A percentile compares a stretch with the other conserved stretches of the same genome.
phyloP scores from a whole-genome alignment of 2,797 vertebrate genomes.

The Thalassophryne amazonica region DNA sequence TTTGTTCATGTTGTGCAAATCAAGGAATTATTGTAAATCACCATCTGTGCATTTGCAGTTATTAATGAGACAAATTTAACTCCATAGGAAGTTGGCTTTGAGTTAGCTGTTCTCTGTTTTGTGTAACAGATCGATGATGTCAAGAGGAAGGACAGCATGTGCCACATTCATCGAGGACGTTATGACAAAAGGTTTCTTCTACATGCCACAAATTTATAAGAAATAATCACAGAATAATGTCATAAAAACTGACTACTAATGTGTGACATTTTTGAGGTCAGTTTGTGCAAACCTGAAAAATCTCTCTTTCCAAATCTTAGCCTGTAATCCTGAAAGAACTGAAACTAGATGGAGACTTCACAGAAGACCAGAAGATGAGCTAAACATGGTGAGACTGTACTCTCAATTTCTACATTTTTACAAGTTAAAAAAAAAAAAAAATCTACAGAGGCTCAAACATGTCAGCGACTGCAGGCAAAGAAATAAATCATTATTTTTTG shows the following conservation, averaged over 20 bases:
- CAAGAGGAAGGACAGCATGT: constrained; percentile 83
- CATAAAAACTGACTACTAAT: not conserved
- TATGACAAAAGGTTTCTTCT: constrained; percentile 91
- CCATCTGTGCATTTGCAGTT: too few relatives aligned
- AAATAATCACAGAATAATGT: not conserved
- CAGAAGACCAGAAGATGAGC: constrained; percentile 86
- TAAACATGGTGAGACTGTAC: constrained; percentile 89
- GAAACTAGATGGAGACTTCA: constrained; percentile 86
- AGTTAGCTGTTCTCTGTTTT: too few relatives aligned
- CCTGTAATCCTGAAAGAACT: constrained; percentile 92
- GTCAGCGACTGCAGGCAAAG: too few relatives aligned
- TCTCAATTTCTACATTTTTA: too few relatives aligned
- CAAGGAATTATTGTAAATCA: too few relatives aligned
- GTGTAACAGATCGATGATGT: constrained; percentile 89
- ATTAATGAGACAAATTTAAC: too few relatives aligned
- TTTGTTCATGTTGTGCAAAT: too few relatives aligned
- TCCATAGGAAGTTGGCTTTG: too few relatives aligned
- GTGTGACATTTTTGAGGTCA: not conserved
- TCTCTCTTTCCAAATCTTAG: constrained; percentile 55
- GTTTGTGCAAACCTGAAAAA: too few relatives aligned
- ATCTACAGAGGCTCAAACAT: too few relatives aligned
- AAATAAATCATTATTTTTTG: too few relatives aligned
- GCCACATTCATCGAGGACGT: constrained; percentile 81
- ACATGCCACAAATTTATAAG: not conserved
- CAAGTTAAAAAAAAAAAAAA: too few relatives aligned